Evolutionary conservation across 2,113 vertebrate genomes (phyloP).

Genomic region (Bos taurus): ARS-UCD2.0 NW_020192292.1:1823501-1824000

Average conservation of each 20-base stretch:
- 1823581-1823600: not conserved
- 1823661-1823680: fast-evolving
- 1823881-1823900: not conserved
- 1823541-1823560: not conserved
- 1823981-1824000: not conserved
- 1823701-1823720: not conserved
- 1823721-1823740: not conserved
- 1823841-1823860: not conserved
- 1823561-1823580: not conserved
- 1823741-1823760: not conserved
- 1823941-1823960: not conserved
- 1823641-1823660: not conserved
- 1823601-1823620: fast-evolving
- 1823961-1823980: not conserved
- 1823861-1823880: not conserved
- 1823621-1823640: not conserved
- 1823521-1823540: not conserved
- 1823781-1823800: not conserved
- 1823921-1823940: not conserved
- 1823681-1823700: fast-evolving
- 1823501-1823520: not conserved
- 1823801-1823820: not conserved
- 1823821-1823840: not conserved
- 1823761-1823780: not conserved
- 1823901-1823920: not conserved